Evolutionary conservation across 2,888 invertebrate genomes (phyloP).

Genomic region (Dolichopus griseipennis): DNA sequence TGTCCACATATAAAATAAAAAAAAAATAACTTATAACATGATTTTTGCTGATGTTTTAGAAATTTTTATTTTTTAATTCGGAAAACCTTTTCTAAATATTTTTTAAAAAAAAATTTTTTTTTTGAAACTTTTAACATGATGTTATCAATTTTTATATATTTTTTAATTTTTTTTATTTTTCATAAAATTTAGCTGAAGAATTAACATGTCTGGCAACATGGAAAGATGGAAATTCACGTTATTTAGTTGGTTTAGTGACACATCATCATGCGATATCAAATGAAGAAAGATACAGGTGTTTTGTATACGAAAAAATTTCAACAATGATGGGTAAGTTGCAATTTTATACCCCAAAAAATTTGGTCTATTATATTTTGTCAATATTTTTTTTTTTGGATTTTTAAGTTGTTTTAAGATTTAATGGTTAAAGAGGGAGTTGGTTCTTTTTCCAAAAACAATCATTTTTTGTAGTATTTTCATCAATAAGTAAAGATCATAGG

Average conservation of each 20-base stretch:
- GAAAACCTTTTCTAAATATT: too few relatives aligned
- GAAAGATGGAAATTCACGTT: slow-evolving; percentile 89
- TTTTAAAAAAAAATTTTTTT: too few relatives aligned
- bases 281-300: slow-evolving; percentile 89
- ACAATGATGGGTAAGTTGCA: slow-evolving; percentile 47
- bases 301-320: slow-evolving; percentile 82
- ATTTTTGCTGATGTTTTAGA: slow-evolving; percentile 1
- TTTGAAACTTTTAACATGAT: too few relatives aligned
- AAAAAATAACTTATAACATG: not conserved
- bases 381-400: slow-evolving; percentile 17
- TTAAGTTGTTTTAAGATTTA: not conserved
- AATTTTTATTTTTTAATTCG: not conserved
- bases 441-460: not conserved
- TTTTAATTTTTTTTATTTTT: slow-evolving; percentile 2
- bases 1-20: slow-evolving; percentile 9
- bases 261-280: slow-evolving; percentile 84
- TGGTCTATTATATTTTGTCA: not conserved
- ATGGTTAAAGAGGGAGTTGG: slow-evolving; percentile 14
- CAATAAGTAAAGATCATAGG: too few relatives aligned
- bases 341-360: slow-evolving; percentile 15
- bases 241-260: slow-evolving; percentile 81
- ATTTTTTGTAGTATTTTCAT: not conserved
- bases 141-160: not conserved
- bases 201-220: slow-evolving; percentile 84
- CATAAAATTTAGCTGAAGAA: slow-evolving; percentile 66